Base-by-base conservation (phyloP, 2,888 invertebrate species). In the Lithodes maja region DNA sequence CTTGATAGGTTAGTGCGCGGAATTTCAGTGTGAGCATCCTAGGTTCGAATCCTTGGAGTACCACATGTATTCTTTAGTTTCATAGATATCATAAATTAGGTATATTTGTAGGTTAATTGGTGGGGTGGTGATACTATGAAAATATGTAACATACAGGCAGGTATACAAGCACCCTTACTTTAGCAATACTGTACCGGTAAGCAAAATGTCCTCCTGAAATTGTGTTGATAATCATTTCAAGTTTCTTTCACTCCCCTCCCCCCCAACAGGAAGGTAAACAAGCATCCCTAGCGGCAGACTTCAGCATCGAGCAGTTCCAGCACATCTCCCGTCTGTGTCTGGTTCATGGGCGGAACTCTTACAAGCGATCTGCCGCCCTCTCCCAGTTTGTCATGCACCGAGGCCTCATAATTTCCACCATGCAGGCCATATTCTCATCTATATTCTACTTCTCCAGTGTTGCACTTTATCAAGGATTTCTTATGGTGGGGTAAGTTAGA, bases 391-490 rank as follows among this genome's bases (percentile, higher is more conserved):
- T 99, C 87, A 99, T 99, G 93, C 99, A 99, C 94, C 96, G 99
- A 85, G 99, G 99, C 75, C 95, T 99, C 90, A 99, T 99, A 93
- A 99, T 99, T 91, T 99, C 99, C 81, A 98, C 98, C 15, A 98
- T 99, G 97, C 97, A 98, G 95, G 99, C 99, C 1, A 97, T 99
- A 74, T 99, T 99, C 94, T 99, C 99, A 1, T 98, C 99, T 53
- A 99, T 99, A 68, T 99, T 99, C 95, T 99, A 99, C 95, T 97
- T 99, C 94, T 98, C 99, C 49, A 99, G 99, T 0, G 98, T 99
- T 71, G 97, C 99, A 5, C 95, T 99, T 50, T 99, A 99, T 94
- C 99, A 99, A 94, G 99, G 99, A n/a, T 97, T 99, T 93, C 95
- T 99, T 82, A 98, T 99, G 98, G 99, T 99, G 83, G 99, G 99